Base-by-base conservation (phyloP, 2,888 invertebrate species). In the Caenorhabditis afra region DNA sequence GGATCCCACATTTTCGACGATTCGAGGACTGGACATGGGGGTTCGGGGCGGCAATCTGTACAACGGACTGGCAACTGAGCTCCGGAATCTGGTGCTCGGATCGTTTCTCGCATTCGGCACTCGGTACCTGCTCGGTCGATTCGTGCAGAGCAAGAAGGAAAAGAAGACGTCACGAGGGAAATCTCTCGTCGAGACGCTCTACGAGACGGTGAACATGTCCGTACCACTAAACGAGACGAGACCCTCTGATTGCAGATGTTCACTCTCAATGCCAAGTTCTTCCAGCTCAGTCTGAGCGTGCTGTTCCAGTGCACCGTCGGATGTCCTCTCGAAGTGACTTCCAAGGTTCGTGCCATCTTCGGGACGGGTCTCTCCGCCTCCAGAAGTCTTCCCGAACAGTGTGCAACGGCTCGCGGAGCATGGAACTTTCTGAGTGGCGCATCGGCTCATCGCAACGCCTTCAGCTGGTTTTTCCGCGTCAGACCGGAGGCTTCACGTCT, bases 311-410 rank as follows among this genome's bases (percentile, higher is more conserved):
- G 66, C 23, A 66, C 95, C 71, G 89, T 95, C 79, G 94, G 95
- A 18, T 97, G 97, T 91, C 96, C 96, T 20, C 93, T 96, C 90
- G 94, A 94, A 90, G 94, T 97, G 71, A 95, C 49, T 29, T 64
- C 73, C 3, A 73, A 49, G 18, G 22, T 65, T 5, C 47, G 55
- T 41, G 73, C 73, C 22, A 57, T 62, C 57, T 37, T 64, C 1
- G 73, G 64, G 47, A 55, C 65, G 22, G 70, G 62, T 78, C 92
- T 96, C 64, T 92, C 92, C 82, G 95, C 37, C 3, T 2, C 66
- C 16, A 47, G 22, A 5, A 47, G n/a, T 10, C 37, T 55, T 14
- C 66, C 55, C 16, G 0, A 14, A 2, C 18, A 44, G 22, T 57
- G 55, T 22, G 12, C 35, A 37, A 22, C 45, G 10, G 37, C 55